A percentile compares a stretch with the other conserved stretches of the same genome.
Evolutionary conservation across 1,140 invertebrate genomes (phyloP).

Genomic region (Heliconius hewitsoni): DNA sequence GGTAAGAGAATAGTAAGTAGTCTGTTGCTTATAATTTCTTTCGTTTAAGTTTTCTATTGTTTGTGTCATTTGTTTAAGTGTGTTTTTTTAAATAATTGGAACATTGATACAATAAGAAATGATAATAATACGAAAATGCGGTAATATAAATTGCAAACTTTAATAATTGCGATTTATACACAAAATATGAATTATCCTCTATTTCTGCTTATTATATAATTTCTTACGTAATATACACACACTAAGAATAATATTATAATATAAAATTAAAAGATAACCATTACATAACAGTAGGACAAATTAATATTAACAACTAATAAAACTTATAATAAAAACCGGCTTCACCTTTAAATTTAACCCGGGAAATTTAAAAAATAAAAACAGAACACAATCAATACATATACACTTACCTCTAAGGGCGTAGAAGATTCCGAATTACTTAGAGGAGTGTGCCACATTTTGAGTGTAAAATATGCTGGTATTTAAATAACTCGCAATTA

Average conservation of each 20-base stretch:
- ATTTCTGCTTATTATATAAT: conserved; percentile 7
- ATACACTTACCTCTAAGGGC: not conserved
- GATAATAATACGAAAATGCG: no score
- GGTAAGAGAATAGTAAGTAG: no score
- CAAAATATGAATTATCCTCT: not conserved
- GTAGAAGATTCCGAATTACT: not conserved
- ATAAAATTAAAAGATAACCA: not conserved
- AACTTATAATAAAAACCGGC: not conserved
- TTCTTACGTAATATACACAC: not conserved
- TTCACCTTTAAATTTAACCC: conserved; percentile 5
- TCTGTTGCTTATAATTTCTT: no score
- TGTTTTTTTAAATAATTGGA: no score
- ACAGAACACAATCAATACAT: not conserved
- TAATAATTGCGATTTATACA: not conserved
- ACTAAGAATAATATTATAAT: not conserved
- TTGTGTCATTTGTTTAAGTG: no score
- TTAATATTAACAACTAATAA: not conserved
- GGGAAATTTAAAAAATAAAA: conserved; percentile 6
- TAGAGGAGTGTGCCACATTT: not conserved
- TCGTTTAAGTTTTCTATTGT: no score
- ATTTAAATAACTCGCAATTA: not conserved
- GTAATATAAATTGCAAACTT: not conserved
- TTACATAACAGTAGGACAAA: not conserved
- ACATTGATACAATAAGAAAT: no score
- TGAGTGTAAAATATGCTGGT: not conserved